Evolutionary conservation across 1,140 invertebrate species (phyloP).

Genomic region (Ooceraea biroi): DNA sequence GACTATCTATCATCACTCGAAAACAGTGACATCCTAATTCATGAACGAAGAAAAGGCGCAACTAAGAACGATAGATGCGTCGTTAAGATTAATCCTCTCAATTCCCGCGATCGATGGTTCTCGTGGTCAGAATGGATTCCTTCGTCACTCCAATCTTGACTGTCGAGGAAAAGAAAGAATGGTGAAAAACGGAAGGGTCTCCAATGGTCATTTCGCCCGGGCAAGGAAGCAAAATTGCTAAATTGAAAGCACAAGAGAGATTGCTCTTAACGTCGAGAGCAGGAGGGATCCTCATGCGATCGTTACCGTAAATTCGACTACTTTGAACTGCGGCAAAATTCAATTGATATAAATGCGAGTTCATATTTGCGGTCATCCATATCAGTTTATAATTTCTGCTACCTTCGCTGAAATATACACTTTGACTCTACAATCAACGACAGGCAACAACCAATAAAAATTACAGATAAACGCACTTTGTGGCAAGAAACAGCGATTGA

Average conservation of each 20-base stretch:
- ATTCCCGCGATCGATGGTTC: conserved; percentile 67
- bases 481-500: conserved; percentile 2
- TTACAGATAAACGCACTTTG: not conserved
- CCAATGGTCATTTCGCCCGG: conserved; percentile 56
- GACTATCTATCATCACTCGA: conserved; percentile 65
- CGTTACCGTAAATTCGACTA: conserved; percentile 46
- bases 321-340: conserved; percentile 13
- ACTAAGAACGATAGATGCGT: conserved; percentile 65
- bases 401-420: not conserved
- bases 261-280: conserved; percentile 29
- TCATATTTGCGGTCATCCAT: not conserved
- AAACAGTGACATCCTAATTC: conserved; percentile 45
- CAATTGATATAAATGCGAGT: conserved; percentile 31
- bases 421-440: not conserved
- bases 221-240: conserved; percentile 62
- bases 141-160: conserved; percentile 72
- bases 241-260: conserved; percentile 66
- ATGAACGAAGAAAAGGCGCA: conserved; percentile 28
- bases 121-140: conserved; percentile 56
- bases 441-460: conserved; percentile 5
- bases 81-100: conserved; percentile 76
- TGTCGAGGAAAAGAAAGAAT: conserved; percentile 51
- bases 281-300: conserved; percentile 41
- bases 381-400: conserved; percentile 7
- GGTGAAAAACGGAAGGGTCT: conserved; percentile 60